These are phyloP conservation scores for Pagetopsis macropterus DNA, from an alignment of 2,797 vertebrate genomes.

Conservation along the genomic window DNA sequence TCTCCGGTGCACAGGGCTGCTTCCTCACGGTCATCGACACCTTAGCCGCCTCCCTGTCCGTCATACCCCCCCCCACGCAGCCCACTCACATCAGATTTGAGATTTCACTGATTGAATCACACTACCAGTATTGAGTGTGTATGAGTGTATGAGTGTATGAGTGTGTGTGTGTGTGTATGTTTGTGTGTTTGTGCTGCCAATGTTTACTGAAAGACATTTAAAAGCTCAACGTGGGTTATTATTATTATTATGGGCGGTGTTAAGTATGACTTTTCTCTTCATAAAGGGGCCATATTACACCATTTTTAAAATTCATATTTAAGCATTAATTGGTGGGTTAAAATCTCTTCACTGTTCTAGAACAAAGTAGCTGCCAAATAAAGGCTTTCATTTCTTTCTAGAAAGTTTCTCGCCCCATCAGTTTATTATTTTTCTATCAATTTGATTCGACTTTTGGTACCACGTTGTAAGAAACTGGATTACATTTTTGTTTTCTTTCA, in stretches of 20 bases:
- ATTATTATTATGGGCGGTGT: constrained; percentile 19
- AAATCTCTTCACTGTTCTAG: constrained; percentile 61
- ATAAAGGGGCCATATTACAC: constrained; percentile 68
- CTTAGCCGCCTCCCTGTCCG: constrained; percentile 59
- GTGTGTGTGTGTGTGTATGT: constrained; percentile 52
- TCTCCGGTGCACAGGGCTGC: constrained; percentile 71
- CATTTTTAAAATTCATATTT: constrained; percentile 70
- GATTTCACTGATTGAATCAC: constrained; percentile 75
- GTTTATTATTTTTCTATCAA: constrained; percentile 7
- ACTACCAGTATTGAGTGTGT: constrained; percentile 81
- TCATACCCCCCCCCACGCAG: constrained; percentile 45
- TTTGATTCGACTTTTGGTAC: constrained; percentile 26
- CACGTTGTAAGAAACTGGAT: constrained; percentile 26
- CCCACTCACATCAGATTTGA: constrained; percentile 63
- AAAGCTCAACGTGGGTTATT: constrained; percentile 51
- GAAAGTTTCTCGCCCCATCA: constrained; percentile 14
- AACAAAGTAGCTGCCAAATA: constrained; percentile 72
- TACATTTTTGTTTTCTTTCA: neutral
- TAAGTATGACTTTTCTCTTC: constrained; percentile 51
- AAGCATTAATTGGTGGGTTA: constrained; percentile 53
- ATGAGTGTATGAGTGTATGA: constrained; percentile 15
- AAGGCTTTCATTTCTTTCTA: constrained; percentile 55
- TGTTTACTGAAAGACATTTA: constrained; percentile 73
- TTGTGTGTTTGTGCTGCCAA: constrained; percentile 43
- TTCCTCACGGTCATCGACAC: constrained; percentile 59